These are phyloP conservation scores for Timandra comae DNA, from an alignment of 2,888 invertebrate species.

Conservation along the genomic window DNA sequence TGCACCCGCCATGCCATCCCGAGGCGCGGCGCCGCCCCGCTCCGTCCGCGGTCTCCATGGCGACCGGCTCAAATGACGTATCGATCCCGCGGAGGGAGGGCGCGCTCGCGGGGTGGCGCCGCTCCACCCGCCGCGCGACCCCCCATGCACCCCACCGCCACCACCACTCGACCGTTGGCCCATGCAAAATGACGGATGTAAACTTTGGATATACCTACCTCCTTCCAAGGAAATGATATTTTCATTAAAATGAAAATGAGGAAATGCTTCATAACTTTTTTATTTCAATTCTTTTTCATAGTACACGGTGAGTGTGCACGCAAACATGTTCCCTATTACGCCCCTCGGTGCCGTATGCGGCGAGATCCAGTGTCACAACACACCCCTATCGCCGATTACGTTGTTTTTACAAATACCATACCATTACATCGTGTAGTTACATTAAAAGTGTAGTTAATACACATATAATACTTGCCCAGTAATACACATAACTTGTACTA, in stretches of 20 bases:
- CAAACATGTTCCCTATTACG: background rate
- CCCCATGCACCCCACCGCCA: constrained; percentile 58
- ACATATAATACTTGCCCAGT: too few species aligned
- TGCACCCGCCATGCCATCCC: constrained; percentile 62
- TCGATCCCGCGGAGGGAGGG: constrained; percentile 70
- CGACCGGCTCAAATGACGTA: constrained; percentile 77
- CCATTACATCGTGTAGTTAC: too few species aligned
- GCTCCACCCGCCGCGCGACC: constrained; percentile 60
- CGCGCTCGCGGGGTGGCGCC: constrained; percentile 64
- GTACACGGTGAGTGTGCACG: too few species aligned
- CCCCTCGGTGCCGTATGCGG: background rate
- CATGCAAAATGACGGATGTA: constrained; percentile 78
- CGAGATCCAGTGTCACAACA: too few species aligned
- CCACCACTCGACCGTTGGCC: constrained; percentile 73
- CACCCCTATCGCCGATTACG: too few species aligned
- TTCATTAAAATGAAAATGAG: constrained; percentile 73
- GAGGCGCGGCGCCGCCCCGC: constrained; percentile 74
- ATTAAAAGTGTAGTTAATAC: too few species aligned
- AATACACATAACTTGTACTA: too few species aligned
- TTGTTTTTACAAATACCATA: too few species aligned
- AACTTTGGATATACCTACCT: constrained; percentile 74
- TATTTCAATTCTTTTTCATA: constrained; percentile 6
- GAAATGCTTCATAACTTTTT: constrained; percentile 52
- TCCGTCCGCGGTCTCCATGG: constrained; percentile 76
- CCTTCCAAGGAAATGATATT: constrained; percentile 74